A percentile compares a stretch with the other conserved stretches of the same genome.
Evolutionary conservation across 2,113 vertebrate genomes (phyloP).

Genomic region (Holacanthus passer): DNA sequence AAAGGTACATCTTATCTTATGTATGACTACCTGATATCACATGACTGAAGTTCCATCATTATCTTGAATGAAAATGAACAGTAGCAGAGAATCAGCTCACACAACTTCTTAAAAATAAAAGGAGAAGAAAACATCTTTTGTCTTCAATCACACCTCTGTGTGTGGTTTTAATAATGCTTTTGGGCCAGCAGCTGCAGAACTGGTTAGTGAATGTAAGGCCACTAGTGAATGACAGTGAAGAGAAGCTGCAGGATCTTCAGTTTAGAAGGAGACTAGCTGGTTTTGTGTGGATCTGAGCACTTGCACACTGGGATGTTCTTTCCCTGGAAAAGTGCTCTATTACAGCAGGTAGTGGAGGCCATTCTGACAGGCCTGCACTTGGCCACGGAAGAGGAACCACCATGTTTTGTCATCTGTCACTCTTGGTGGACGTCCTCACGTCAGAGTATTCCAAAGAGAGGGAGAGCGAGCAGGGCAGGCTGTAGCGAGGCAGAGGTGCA

Average conservation of each 20-base stretch:
- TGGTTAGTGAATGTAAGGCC: not conserved
- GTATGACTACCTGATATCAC: no score
- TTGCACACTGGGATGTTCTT: not conserved
- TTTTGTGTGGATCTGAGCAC: not conserved
- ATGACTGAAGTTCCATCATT: no score
- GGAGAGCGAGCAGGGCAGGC: conserved; percentile 18
- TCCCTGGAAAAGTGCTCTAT: conserved; percentile 28
- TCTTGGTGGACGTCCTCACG: conserved; percentile 49
- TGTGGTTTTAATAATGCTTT: no score
- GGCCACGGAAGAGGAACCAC: conserved; percentile 32
- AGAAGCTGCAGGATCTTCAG: not conserved
- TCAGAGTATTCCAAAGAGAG: conserved; percentile 50
- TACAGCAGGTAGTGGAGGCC: conserved; percentile 49
- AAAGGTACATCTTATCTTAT: no score
- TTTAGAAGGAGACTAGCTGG: no score
- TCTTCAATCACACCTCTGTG: not conserved
- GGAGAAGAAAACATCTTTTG: no score
- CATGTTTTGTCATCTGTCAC: conserved; percentile 68
- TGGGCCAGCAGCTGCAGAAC: not conserved
- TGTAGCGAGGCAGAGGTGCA: conserved; percentile 35
- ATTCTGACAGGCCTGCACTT: conserved; percentile 25
- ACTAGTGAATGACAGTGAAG: not conserved
- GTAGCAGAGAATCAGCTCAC: no score
- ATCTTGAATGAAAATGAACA: no score
- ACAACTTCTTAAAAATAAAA: not conserved